Base-by-base conservation (phyloP, 2,113 vertebrate genomes). In the Cochlearius cochlearius region DNA sequence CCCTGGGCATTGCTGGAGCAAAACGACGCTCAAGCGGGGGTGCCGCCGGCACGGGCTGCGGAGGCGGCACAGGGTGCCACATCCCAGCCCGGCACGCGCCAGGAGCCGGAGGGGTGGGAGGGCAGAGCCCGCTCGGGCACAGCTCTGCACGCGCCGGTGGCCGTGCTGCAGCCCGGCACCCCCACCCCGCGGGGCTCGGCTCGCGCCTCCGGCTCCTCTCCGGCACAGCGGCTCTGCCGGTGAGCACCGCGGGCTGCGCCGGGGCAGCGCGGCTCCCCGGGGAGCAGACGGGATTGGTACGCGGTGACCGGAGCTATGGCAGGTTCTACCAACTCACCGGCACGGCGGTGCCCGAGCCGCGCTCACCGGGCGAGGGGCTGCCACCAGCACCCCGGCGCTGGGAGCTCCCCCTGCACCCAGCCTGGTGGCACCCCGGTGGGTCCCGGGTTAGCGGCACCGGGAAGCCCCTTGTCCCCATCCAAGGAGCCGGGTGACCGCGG, bases 361-460 rank as follows among this genome's bases (percentile, higher is more conserved):
- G 0, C 62, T 67, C 20, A 3, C 30, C 4, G 2, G 38, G 32
- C 9, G 1, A 43, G 53, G 26, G 21, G 63, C 63, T 58, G 71
- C 22, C 59, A 12, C 43, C 29, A 23, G 36, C 53, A 72, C 68
- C 27, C 47, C 7, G 6, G 41, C 41, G 19, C 45, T 38, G 2
- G 22, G 34, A 38, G 41, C 84, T 36, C 15, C 39, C 45, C 69
- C 69, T 2, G 18, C 49, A 12, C 39, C 59, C 52, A 17, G 38
- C 38, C 8, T 5, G 3, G 27, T 3, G 15, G 23, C 52, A 58
- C 12, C 19, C 13, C 7, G 7, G 8, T 0, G 6, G 27, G 55
- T 34, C n/a, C 23, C 1, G 3, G 39, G 8, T 5, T 12, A 39
- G 53, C 39, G 56, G 9, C 64, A 23, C 1, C 0, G 16, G 12